Percentiles rank a stretch among this genome's conserved stretches.
Evolutionary conservation across 2,888 invertebrate genomes (phyloP).

Genomic region (Machimus rusticus): DNA sequence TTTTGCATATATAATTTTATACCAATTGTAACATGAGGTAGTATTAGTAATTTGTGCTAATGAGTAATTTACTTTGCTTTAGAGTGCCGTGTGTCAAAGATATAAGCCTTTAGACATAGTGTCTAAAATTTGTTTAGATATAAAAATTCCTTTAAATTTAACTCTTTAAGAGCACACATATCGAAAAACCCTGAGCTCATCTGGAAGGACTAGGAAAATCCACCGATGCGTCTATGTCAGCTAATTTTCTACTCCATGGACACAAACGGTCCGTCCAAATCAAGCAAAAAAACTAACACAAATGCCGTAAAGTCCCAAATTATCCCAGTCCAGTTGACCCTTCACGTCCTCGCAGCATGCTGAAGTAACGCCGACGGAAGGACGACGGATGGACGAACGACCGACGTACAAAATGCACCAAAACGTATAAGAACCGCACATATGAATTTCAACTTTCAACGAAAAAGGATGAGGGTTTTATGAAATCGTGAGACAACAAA

Average conservation of each 20-base stretch:
- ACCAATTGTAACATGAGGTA: too few species aligned
- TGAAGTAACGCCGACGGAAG: neutral
- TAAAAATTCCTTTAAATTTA: too few species aligned
- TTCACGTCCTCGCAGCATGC: neutral
- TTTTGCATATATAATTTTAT: too few species aligned
- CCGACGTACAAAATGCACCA: neutral
- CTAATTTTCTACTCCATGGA: neutral
- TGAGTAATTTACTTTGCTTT: too few species aligned
- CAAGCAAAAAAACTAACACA: neutral
- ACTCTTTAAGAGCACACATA: neutral
- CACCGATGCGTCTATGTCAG: neutral
- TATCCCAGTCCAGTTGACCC: neutral
- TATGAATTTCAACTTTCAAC: neutral
- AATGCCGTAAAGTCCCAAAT: neutral
- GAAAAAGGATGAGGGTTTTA: neutral
- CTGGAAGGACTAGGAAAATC: neutral
- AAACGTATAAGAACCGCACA: neutral
- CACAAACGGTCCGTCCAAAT: neutral
- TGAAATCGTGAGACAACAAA: neutral
- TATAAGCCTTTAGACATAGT: too few species aligned
- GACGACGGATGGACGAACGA: too few species aligned
- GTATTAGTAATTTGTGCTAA: too few species aligned
- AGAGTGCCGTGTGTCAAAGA: too few species aligned
- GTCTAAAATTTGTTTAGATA: too few species aligned
- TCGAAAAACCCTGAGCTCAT: neutral